Percentiles rank a stretch among this genome's conserved stretches.
Evolutionary conservation across 1,140 invertebrate species (phyloP).

Genomic region (Trissolcus basalis): DNA sequence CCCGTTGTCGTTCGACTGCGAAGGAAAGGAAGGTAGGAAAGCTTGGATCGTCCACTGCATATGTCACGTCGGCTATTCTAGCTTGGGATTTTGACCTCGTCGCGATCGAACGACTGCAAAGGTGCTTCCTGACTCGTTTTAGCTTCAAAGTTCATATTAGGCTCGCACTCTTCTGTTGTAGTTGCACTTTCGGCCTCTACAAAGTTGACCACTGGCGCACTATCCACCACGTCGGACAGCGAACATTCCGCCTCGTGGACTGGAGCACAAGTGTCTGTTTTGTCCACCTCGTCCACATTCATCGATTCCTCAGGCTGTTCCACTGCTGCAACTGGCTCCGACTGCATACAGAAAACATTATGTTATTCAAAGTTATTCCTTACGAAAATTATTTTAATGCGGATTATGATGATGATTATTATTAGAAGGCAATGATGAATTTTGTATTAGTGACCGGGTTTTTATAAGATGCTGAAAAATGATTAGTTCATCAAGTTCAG

Average conservation of each 20-base stretch:
- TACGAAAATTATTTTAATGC: no score
- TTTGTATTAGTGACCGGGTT: no score
- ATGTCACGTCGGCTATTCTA: slow-evolving; percentile 57
- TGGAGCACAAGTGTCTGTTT: neutral
- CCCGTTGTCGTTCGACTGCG: slow-evolving; percentile 73
- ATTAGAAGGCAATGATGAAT: no score
- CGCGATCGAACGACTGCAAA: slow-evolving; percentile 71
- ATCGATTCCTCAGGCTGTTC: neutral
- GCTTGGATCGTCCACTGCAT: slow-evolving; percentile 65
- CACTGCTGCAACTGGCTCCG: neutral
- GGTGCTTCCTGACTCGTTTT: slow-evolving; percentile 67
- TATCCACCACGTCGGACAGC: no score
- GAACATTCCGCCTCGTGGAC: no score
- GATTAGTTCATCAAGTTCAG: no score
- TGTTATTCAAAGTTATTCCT: neutral
- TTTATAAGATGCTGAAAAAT: no score
- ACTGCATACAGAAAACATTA: neutral
- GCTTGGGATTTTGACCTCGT: slow-evolving; percentile 66
- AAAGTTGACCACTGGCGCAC: no score
- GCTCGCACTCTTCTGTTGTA: slow-evolving; percentile 22
- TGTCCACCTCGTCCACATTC: slow-evolving; percentile 8
- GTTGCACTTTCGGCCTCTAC: slow-evolving; percentile 14
- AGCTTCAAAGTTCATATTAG: slow-evolving; percentile 45
- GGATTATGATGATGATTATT: no score
- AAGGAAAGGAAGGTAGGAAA: slow-evolving; percentile 72